These are phyloP conservation scores for Drosophila trichaetosa DNA, from an alignment of 2,888 invertebrate genomes.

Conservation along the genomic window DNA sequence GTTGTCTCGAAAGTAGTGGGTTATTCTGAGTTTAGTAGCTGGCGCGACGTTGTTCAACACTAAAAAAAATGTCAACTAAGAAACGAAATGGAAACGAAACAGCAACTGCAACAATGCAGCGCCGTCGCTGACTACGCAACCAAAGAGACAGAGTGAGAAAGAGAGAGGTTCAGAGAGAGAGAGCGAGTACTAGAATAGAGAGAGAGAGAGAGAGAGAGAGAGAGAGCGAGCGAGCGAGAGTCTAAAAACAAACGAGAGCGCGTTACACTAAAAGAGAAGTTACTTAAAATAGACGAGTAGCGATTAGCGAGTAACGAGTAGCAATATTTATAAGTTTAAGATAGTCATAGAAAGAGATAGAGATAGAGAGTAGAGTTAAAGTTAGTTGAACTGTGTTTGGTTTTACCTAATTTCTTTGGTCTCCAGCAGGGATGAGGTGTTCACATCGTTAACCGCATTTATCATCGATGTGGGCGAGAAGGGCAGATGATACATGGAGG, in stretches of 20 bases:
- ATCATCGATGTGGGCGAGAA: constrained; percentile 84
- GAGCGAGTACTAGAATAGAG: constrained; percentile 27
- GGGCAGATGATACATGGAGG: constrained; percentile 84
- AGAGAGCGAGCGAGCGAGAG: constrained; percentile 12
- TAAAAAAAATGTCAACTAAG: constrained; percentile 44
- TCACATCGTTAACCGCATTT: constrained; percentile 84
- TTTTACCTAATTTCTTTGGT: constrained; percentile 85
- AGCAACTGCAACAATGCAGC: constrained; percentile 50
- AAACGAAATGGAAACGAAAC: constrained; percentile 49
- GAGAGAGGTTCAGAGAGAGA: constrained; percentile 26
- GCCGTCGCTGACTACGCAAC: constrained; percentile 61
- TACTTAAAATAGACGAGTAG: constrained; percentile 32
- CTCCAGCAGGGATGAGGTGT: constrained; percentile 83
- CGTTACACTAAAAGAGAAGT: constrained; percentile 38
- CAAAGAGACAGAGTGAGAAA: constrained; percentile 14
- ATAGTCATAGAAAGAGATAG: constrained; percentile 8
- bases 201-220: neutral
- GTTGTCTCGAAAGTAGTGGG: constrained; percentile 34
- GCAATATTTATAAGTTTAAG: constrained; percentile 23
- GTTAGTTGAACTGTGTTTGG: constrained; percentile 14
- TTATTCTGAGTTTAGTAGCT: constrained; percentile 45
- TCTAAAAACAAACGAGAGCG: constrained; percentile 41
- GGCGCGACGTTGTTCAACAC: constrained; percentile 64
- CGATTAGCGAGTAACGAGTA: constrained; percentile 24
- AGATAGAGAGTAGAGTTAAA: constrained; percentile 6